These are phyloP conservation scores for Idris sp. DNA, from an alignment of 1,140 invertebrate genomes.

Conservation along the genomic window DNA sequence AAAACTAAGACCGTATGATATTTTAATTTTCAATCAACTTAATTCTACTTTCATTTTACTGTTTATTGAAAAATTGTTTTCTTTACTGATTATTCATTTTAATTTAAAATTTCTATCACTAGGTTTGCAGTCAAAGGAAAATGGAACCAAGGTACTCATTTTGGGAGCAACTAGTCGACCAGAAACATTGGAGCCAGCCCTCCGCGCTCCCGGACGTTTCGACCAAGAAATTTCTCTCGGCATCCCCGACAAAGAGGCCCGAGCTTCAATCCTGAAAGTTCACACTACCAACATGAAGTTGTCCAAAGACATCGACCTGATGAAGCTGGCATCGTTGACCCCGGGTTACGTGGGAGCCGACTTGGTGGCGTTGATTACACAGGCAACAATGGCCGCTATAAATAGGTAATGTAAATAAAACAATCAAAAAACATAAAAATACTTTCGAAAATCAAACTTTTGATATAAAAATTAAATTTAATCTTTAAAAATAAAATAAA, in stretches of 20 bases:
- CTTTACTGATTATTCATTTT: no score
- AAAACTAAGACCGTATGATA: no score
- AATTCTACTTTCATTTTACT: no score
- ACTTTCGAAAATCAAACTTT: conserved; percentile 6
- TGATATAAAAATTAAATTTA: conserved; percentile 11
- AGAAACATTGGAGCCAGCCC: conserved; percentile 94
- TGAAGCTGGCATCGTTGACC: conserved; percentile 87
- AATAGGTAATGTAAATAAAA: conserved; percentile 79
- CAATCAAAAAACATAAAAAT: neutral
- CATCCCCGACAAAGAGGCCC: conserved; percentile 91
- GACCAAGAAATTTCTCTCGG: conserved; percentile 96
- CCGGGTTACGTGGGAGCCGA: conserved; percentile 99
- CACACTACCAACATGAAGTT: conserved; percentile 84
- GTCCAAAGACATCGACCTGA: conserved; percentile 83
- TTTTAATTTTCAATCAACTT: no score
- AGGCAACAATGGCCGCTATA: conserved; percentile 92
- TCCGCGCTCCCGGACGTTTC: conserved; percentile 93
- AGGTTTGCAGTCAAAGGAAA: conserved; percentile 81
- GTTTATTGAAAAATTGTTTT: no score
- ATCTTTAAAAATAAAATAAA: no score
- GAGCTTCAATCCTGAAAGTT: conserved; percentile 87
- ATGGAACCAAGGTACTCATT: conserved; percentile 87
- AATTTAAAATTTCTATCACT: no score
- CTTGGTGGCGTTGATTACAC: conserved; percentile 89
- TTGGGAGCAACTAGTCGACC: conserved; percentile 97